Conservation (phyloP, 2,113 vertebrate species). For the Nibea albiflora region DNA sequence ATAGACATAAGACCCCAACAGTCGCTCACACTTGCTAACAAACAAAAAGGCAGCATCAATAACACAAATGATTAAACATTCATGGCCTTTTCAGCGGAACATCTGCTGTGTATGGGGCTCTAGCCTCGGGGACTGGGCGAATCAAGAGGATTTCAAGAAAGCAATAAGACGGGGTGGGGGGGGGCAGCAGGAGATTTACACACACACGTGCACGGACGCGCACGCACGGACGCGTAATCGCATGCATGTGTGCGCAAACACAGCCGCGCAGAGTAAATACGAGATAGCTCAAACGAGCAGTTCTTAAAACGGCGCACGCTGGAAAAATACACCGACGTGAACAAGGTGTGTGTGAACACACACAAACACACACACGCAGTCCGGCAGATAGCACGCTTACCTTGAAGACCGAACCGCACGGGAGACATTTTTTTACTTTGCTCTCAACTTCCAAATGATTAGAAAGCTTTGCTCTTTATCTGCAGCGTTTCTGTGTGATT, state of each 20-base stretch:
- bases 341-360: constrained; percentile 25
- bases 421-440: neutral
- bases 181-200: constrained; percentile 63
- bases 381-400: neutral
- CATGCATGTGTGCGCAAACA: constrained; percentile 51
- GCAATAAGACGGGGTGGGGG: constrained; percentile 77
- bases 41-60: constrained; percentile 88
- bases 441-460: constrained; percentile 3
- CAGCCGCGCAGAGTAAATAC: constrained; percentile 48
- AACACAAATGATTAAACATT: constrained; percentile 92
- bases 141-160: constrained; percentile 86
- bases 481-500: neutral
- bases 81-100: constrained; percentile 87
- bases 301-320: constrained; percentile 8
- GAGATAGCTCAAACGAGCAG: constrained; percentile 47
- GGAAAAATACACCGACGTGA: constrained; percentile 41
- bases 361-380: constrained; percentile 13
- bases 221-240: constrained; percentile 36
- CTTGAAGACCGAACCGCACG: neutral
- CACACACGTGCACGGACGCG: constrained; percentile 43
- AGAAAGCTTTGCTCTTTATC: neutral
- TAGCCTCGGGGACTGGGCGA: constrained; percentile 84
- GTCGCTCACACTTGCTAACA: constrained; percentile 79
- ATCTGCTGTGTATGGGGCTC: constrained; percentile 85
- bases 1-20: constrained; percentile 65